Percentiles rank a stretch among this genome's conserved stretches.
phyloP scores from a whole-genome alignment of 2,797 vertebrate species.

The Lagodon rhomboides region DNA sequence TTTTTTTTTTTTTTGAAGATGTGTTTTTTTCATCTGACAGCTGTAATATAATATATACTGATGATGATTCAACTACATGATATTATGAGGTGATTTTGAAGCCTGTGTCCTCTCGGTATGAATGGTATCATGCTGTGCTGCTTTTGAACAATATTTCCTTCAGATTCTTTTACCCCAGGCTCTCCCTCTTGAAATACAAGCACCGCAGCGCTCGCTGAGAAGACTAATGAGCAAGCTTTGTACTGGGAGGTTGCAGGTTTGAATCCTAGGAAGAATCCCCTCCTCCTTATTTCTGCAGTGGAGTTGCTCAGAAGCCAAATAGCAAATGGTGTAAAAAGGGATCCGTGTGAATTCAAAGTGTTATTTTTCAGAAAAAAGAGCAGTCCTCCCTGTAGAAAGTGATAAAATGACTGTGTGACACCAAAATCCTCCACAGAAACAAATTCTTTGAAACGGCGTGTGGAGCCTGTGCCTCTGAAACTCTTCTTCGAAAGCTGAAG shows the following conservation, averaged over 20 bases:
- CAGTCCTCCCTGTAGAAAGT: constrained; percentile 17
- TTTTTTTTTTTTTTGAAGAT: constrained; percentile 4
- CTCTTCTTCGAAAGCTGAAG: constrained; percentile 28
- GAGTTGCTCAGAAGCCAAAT: background rate
- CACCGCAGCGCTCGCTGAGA: background rate
- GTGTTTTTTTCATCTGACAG: constrained; percentile 49
- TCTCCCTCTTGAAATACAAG: constrained; percentile 7
- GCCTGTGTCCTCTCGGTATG: constrained; percentile 27
- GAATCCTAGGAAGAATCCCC: background rate
- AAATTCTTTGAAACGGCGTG: constrained; percentile 35
- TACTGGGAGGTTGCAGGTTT: constrained; percentile 1
- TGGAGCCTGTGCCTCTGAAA: constrained; percentile 14
- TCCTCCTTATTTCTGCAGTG: constrained; percentile 5
- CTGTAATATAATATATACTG: background rate
- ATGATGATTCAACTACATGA: constrained; percentile 13
- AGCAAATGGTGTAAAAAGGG: constrained; percentile 13
- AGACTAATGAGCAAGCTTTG: background rate
- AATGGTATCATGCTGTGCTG: constrained; percentile 31
- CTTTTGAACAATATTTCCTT: constrained; percentile 18
- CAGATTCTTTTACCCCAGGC: background rate
- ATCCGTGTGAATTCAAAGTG: constrained; percentile 22
- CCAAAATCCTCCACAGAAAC: constrained; percentile 28
- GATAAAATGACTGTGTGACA: constrained; percentile 39
- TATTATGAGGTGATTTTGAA: constrained; percentile 19
- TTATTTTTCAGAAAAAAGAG: constrained; percentile 21